Evolutionary conservation across 2,113 vertebrate species (phyloP).

Genomic region (Petroica traversi): DNA sequence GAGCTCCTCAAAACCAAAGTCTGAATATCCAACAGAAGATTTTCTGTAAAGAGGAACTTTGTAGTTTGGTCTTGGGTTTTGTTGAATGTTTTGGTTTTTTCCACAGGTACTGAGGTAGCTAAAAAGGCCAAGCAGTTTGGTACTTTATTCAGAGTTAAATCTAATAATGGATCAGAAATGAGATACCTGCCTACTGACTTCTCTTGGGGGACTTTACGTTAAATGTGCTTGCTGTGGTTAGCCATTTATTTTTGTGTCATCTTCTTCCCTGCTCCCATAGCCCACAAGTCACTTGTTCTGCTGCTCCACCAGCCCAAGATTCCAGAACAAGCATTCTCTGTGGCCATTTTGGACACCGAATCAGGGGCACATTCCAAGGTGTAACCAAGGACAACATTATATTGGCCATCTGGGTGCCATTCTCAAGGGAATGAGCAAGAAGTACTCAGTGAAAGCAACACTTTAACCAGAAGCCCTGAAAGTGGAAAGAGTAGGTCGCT

Average conservation of each 20-base stretch:
- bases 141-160: not conserved
- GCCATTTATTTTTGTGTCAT: not conserved
- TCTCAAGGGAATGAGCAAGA: not conserved
- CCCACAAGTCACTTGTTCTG: not conserved
- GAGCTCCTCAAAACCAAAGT: not conserved
- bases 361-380: not conserved
- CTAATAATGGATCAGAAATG: not conserved
- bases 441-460: not conserved
- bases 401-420: not conserved
- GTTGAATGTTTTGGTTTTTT: not conserved
- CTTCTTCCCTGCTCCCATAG: not conserved
- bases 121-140: not conserved
- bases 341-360: not conserved
- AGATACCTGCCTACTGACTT: not conserved
- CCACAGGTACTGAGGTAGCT: not conserved
- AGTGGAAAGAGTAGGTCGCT: not conserved
- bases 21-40: not conserved
- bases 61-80: not conserved
- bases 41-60: not conserved
- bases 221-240: not conserved
- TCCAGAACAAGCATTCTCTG: not conserved
- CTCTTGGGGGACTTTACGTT: not conserved
- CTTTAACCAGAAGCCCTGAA: not conserved
- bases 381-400: not conserved
- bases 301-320: not conserved